Base-by-base conservation (phyloP, 1,140 invertebrate genomes). In the Campoletis sonorensis region DNA sequence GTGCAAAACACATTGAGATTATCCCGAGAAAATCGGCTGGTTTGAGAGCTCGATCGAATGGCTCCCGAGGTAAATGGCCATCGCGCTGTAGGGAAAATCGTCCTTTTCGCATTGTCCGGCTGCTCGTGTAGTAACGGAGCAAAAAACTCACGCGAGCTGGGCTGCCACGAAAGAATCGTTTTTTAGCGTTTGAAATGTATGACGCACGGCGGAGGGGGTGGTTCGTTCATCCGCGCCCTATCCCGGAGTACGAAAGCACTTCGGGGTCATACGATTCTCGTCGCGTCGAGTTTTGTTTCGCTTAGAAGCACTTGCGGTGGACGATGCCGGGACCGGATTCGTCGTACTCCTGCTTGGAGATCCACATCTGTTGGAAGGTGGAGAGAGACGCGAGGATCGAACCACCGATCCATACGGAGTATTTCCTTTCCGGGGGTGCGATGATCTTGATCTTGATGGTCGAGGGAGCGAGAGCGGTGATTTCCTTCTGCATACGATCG, bases 381-480 rank as follows among this genome's bases (percentile, higher is more conserved):
- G 95, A 96, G 81, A 96, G 93, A 68, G 96, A 97, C 83, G 96
- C 96, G 85, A 97, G 92, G 93, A 97, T 97, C 92, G 96, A 97
- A 85, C 96, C 96, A 90, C 96, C 95, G 94, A 97, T 97, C 96
- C 96, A 97, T 91, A 97, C 96, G 92, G 96, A 97, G 94, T 98
- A 98, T 90, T 98, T 98, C 92, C 97, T 95, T 91, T 98, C 97
- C 81, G 97, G 97, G 85, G 96, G 97, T 91, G 97, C 97, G 91
- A 98, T 97, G 94, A 98, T 97, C 94, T 98, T 98, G 94, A 98
- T 97, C 93, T 98, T 98, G 94, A 97, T 96, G 78, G 95, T 96
- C 51, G 93, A 94, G 79, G 96, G 96, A 40, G 96, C 95, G 27
- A 97, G 92, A 40, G 95, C 93, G 76, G 95, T 58, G 30, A 33